phyloP scores from a whole-genome alignment of 2,797 vertebrate species.

The Falco biarmicus region DNA sequence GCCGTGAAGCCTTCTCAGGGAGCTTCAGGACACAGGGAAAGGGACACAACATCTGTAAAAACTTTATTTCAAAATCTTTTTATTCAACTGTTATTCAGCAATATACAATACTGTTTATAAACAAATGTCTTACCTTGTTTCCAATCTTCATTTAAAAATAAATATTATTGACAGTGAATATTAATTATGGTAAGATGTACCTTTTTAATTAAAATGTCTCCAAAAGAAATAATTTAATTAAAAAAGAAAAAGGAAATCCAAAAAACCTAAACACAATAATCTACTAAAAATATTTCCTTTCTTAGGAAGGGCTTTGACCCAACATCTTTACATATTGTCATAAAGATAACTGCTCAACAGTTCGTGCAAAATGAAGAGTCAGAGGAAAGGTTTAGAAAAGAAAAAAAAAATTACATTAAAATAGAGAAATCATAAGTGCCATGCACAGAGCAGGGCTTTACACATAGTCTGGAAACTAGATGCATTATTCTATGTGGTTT shows the following conservation, averaged over 20 bases:
- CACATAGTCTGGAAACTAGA: slow-evolving; percentile 79
- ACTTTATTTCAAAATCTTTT: slow-evolving; percentile 88
- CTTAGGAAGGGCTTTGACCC: slow-evolving; percentile 77
- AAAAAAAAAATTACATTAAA: slow-evolving; percentile 67
- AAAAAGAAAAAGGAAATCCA: slow-evolving; percentile 73
- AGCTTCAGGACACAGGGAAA: neutral
- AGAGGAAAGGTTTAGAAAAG: slow-evolving; percentile 71
- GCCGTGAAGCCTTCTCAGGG: neutral
- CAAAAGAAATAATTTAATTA: slow-evolving; percentile 85
- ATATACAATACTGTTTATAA: slow-evolving; percentile 91
- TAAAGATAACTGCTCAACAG: slow-evolving; percentile 80
- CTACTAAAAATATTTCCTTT: slow-evolving; percentile 85
- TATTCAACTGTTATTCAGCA: slow-evolving; percentile 88
- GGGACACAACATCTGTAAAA: slow-evolving; percentile 45
- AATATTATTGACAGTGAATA: slow-evolving; percentile 92
- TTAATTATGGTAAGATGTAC: slow-evolving; percentile 87
- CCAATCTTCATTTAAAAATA: slow-evolving; percentile 95
- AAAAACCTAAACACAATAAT: slow-evolving; percentile 77
- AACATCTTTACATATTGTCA: slow-evolving; percentile 76
- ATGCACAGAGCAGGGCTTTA: slow-evolving; percentile 78
- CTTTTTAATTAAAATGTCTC: slow-evolving; percentile 86
- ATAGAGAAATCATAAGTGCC: slow-evolving; percentile 76
- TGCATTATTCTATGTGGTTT: slow-evolving; percentile 79
- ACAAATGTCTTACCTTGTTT: slow-evolving; percentile 90
- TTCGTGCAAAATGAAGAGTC: slow-evolving; percentile 84